Evolutionary conservation across 2,113 vertebrate species (phyloP).

Genomic region (Lamprotornis superbus): DNA sequence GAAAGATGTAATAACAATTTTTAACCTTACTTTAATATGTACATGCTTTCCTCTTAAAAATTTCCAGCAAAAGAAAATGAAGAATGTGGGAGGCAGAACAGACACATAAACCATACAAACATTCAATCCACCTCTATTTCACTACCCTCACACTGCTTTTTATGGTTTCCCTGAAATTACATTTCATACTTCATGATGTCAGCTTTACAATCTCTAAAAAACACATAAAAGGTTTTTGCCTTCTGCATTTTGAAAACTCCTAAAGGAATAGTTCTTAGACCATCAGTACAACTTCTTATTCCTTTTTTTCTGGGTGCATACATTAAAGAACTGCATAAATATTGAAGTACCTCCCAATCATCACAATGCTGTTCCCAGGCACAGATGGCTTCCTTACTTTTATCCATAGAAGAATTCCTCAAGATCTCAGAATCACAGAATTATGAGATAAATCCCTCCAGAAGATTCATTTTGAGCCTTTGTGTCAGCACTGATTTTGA

Average conservation of each 20-base stretch:
- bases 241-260: not conserved
- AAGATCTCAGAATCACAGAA: not conserved
- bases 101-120: not conserved
- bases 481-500: not conserved
- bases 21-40: not conserved
- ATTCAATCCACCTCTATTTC: not conserved
- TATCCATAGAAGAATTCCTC: not conserved
- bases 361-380: rapidly evolving
- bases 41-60: not conserved
- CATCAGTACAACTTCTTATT: not conserved
- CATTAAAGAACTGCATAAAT: not conserved
- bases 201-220: not conserved
- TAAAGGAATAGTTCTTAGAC: not conserved
- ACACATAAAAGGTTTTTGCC: not conserved
- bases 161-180: not conserved
- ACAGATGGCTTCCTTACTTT: not conserved
- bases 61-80: not conserved
- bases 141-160: not conserved
- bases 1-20: not conserved
- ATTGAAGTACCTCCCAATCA: not conserved
- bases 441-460: not conserved
- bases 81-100: not conserved
- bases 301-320: not conserved
- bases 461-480: not conserved
- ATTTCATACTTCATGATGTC: not conserved